phyloP scores from a whole-genome alignment of 2,888 invertebrate genomes.

The Perithous albicinctus region DNA sequence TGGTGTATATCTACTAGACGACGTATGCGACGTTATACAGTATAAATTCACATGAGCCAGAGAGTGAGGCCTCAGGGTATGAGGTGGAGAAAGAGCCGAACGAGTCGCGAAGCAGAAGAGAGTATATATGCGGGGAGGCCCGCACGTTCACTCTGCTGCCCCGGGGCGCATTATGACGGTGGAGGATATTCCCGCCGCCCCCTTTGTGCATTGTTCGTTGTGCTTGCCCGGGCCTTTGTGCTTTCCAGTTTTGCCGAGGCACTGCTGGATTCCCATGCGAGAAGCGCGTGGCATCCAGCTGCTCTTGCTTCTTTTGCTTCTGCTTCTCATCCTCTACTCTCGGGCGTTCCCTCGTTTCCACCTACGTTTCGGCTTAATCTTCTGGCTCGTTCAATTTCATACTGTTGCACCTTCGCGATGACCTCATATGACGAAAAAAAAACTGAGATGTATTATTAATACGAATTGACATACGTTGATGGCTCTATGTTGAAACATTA shows the following conservation, averaged over 20 bases:
- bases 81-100: conserved; percentile 48
- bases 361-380: conserved; percentile 29
- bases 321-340: conserved; percentile 21
- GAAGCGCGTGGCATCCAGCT: conserved; percentile 57
- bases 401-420: conserved; percentile 3
- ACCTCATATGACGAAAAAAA: not conserved
- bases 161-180: conserved; percentile 77
- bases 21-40: conserved; percentile 11
- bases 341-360: not conserved
- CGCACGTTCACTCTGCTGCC: conserved; percentile 70
- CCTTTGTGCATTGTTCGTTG: conserved; percentile 81
- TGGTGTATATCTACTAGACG: conserved; percentile 7
- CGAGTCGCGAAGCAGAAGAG: conserved; percentile 48
- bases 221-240: conserved; percentile 79
- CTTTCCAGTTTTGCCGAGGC: conserved; percentile 74
- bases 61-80: conserved; percentile 37
- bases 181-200: conserved; percentile 60
- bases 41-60: conserved; percentile 45
- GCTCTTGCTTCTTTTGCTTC: conserved; percentile 7
- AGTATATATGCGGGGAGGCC: conserved; percentile 58
- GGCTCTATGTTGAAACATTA: too few species aligned
- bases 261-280: conserved; percentile 51
- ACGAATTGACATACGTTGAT: not conserved
- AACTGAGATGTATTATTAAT: not conserved
- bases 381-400: conserved; percentile 9